Base-by-base conservation (phyloP, 2,888 invertebrate species). In the Nesidiocoris tenuis region DNA sequence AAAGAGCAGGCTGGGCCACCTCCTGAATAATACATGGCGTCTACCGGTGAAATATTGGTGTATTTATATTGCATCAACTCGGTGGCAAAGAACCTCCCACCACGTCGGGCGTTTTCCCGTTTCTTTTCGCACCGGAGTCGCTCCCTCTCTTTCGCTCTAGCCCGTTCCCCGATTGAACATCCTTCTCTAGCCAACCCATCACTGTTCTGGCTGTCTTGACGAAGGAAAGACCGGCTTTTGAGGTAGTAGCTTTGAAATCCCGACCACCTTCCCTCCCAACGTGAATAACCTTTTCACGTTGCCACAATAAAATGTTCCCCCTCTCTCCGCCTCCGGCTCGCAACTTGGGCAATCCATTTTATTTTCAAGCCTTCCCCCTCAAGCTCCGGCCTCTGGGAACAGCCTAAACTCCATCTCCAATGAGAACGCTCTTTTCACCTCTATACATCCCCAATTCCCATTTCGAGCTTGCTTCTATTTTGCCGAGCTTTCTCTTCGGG, bases 1-100 rank as follows among this genome's bases (percentile, higher is more conserved):
- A 70, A 70, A 70, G 70, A 59, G 70, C 39, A 39, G 39, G 39
- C 39, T 7, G 23, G 61, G 70, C 61, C 70, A 70, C 70, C 70
- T 70, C 17, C 25, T 70, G 70, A 70, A 70, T 70, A 70, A 70
- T 70, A 59, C 70, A 70, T 70, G 70, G 70, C 23, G 12, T 59
- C 70, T 23, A 67, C 70, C 70, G 70, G 70, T 70, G 70, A 70
- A 70, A 70, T 70, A 70, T 70, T 70, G 70, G 70, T 70, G 70
- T 70, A 70, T 70, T 70, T 70, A 70, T 70, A 70, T 70, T 70
- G 70, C 70, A 70, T 70, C 70, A 70, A 70, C 59, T 70, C 19
- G 39, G 39, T 39, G 39, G 39, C 39, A 70, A 57, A 67, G 56
- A 67, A 55, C 67, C n/a, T 55, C 67, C 67, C n/a, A 1, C 56